Conservation (phyloP, 2,888 invertebrate genomes). For the Galerucella calmariensis region DNA sequence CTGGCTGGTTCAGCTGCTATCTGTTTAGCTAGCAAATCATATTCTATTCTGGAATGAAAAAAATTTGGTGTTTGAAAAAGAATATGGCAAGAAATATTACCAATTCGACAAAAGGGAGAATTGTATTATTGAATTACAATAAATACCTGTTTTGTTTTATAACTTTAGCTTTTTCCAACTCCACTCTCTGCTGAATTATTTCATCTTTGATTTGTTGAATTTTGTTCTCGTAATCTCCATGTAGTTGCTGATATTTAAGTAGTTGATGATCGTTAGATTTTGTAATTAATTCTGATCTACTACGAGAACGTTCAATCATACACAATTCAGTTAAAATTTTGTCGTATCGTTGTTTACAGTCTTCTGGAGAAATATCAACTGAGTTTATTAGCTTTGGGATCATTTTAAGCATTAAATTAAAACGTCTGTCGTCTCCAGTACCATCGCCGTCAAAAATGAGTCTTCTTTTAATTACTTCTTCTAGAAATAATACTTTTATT, state of each 20-base stretch:
- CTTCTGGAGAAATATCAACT: slow-evolving; percentile 73
- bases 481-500: slow-evolving; percentile 67
- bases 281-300: slow-evolving; percentile 82
- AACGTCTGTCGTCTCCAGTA: slow-evolving; percentile 91
- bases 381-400: slow-evolving; percentile 83
- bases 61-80: no score
- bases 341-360: slow-evolving; percentile 79
- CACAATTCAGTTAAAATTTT: slow-evolving; percentile 84
- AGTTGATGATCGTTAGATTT: slow-evolving; percentile 83
- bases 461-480: slow-evolving; percentile 92
- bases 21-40: slow-evolving; percentile 91
- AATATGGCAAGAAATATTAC: no score
- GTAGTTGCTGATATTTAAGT: slow-evolving; percentile 80
- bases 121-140: background rate
- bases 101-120: no score
- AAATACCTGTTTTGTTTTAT: slow-evolving; percentile 81
- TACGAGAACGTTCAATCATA: slow-evolving; percentile 89
- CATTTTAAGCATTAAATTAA: slow-evolving; percentile 86
- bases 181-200: slow-evolving; percentile 84
- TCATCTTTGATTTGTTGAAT: slow-evolving; percentile 84
- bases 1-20: slow-evolving; percentile 92
- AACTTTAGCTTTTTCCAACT: slow-evolving; percentile 84
- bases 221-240: slow-evolving; percentile 80
- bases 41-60: slow-evolving; percentile 73
- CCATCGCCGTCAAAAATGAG: slow-evolving; percentile 97